Evolutionary conservation across 2,888 invertebrate species (phyloP).

Genomic region (Athalia cordata): DNA sequence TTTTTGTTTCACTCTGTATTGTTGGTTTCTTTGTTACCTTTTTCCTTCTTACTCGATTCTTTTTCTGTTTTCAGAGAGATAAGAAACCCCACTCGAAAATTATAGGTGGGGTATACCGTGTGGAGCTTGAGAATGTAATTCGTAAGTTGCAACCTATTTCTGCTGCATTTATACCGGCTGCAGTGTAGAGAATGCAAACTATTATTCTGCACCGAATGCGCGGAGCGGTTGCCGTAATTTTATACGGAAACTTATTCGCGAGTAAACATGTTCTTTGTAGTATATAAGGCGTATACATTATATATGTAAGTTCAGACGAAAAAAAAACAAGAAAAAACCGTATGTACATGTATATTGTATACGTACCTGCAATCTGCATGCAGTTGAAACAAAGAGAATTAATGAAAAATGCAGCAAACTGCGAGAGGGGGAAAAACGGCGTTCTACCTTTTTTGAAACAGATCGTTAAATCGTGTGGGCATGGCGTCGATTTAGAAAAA

Average conservation of each 20-base stretch:
- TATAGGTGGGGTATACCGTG: constrained; percentile 22
- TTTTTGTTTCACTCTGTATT: not conserved
- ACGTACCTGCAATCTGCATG: no score
- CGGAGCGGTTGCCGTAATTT: constrained; percentile 3
- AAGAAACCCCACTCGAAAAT: constrained; percentile 11
- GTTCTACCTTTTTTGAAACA: no score
- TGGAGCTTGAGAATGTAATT: constrained; percentile 1
- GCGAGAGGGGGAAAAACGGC: no score
- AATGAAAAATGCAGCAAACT: no score
- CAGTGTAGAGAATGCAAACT: not conserved
- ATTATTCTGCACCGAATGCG: constrained; percentile 9
- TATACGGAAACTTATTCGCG: not conserved
- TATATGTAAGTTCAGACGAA: no score
- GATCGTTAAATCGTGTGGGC: no score
- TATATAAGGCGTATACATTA: not conserved
- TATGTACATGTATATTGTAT: no score
- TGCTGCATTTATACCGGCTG: not conserved
- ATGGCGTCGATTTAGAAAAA: no score
- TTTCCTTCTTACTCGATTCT: not conserved
- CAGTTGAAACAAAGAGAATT: no score
- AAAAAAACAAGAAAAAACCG: no score
- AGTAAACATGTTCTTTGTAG: constrained; percentile 1
- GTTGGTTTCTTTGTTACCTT: no score
- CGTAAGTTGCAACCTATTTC: constrained; percentile 11
- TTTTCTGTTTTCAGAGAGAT: constrained; percentile 18